These are phyloP conservation scores for Hippocampus comes DNA, from an alignment of 2,113 vertebrate species.

Conservation along the genomic window DNA sequence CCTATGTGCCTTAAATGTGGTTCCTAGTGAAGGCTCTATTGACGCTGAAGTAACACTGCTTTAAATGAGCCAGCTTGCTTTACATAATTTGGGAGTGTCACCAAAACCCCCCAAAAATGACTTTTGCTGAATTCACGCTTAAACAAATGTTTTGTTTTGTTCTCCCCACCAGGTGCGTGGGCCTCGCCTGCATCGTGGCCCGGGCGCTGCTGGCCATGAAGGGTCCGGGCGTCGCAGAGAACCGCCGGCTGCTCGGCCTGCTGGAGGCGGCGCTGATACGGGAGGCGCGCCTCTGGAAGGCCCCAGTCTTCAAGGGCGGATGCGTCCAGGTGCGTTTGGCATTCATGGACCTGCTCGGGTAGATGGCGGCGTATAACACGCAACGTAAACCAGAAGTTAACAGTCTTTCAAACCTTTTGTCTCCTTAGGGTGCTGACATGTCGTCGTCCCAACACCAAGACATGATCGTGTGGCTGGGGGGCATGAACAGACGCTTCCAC, in stretches of 20 bases:
- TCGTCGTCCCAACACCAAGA: slow-evolving; percentile 63
- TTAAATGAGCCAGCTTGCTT: no score
- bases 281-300: slow-evolving; percentile 75
- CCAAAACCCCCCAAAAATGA: no score
- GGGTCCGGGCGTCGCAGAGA: slow-evolving; percentile 53
- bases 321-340: slow-evolving; percentile 64
- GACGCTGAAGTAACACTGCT: no score
- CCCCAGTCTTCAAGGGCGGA: slow-evolving; percentile 64
- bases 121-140: neutral
- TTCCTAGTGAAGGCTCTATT: no score
- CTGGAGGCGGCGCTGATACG: slow-evolving; percentile 69
- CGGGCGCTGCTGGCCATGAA: slow-evolving; percentile 61
- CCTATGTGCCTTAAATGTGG: no score
- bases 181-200: slow-evolving; percentile 61
- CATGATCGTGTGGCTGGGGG: slow-evolving; percentile 67
- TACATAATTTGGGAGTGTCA: no score
- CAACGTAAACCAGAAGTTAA: neutral
- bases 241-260: slow-evolving; percentile 43
- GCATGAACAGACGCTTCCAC: slow-evolving; percentile 61
- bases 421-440: slow-evolving; percentile 67
- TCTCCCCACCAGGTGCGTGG: slow-evolving; percentile 50
- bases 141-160: neutral
- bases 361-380: neutral
- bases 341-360: neutral
- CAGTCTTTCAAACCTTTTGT: neutral